A percentile compares a stretch with the other conserved stretches of the same genome.
phyloP scores from a whole-genome alignment of 2,888 invertebrate species.

The Latrodectus hesperus region DNA sequence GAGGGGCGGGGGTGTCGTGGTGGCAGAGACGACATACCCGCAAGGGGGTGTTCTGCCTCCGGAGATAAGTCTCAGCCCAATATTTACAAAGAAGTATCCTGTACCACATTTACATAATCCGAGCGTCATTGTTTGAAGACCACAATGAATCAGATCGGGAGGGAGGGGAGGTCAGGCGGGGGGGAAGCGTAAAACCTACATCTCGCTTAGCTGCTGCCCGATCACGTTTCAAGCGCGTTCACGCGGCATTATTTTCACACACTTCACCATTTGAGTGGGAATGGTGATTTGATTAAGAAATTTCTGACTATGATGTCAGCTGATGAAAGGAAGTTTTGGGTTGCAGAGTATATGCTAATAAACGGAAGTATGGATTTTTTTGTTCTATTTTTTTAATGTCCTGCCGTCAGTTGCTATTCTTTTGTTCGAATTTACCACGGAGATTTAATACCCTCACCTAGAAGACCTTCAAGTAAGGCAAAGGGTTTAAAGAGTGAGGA shows the following conservation, averaged over 20 bases:
- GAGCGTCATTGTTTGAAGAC: constrained; percentile 57
- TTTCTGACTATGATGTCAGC: constrained; percentile 56
- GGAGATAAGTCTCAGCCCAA: constrained; percentile 38
- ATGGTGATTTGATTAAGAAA: constrained; percentile 62
- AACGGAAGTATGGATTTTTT: constrained; percentile 24
- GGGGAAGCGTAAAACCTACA: not conserved
- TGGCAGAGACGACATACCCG: constrained; percentile 31
- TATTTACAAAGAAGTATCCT: constrained; percentile 59
- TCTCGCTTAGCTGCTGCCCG: not conserved
- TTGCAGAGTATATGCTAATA: constrained; percentile 43
- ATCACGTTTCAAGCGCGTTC: constrained; percentile 62
- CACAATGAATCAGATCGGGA: constrained; percentile 49
- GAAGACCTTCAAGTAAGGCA: not conserved
- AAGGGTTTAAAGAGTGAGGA: not conserved
- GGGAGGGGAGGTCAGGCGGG: not conserved
- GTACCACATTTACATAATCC: constrained; percentile 63
- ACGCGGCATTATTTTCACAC: constrained; percentile 62
- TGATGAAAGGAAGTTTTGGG: constrained; percentile 31
- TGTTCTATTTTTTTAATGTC: not conserved
- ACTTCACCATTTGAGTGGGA: constrained; percentile 49
- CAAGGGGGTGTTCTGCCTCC: constrained; percentile 13
- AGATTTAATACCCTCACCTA: constrained; percentile 1
- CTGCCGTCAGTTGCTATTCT: not conserved
- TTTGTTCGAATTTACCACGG: not conserved
- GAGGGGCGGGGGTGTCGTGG: no score